phyloP scores from a whole-genome alignment of 2,888 invertebrate genomes.

The Dermolepida albohirtum region DNA sequence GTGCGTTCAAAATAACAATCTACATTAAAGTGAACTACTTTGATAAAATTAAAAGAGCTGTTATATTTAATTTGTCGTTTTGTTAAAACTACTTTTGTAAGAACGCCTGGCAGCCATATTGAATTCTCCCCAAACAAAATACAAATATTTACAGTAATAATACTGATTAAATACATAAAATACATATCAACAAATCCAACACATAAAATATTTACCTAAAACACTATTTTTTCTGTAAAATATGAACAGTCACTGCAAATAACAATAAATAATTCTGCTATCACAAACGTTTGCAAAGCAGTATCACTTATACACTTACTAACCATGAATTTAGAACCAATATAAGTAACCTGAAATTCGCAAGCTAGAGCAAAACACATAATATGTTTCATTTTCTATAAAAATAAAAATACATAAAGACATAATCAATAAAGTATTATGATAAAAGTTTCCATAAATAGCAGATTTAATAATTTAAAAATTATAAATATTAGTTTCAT shows the following conservation, averaged over 20 bases:
- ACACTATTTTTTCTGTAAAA: conserved; percentile 31
- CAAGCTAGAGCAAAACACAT: too few species aligned
- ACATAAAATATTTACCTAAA: conserved; percentile 41
- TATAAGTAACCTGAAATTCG: conserved; percentile 30
- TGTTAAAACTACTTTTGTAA: conserved; percentile 45
- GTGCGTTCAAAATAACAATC: not conserved
- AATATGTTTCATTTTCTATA: too few species aligned
- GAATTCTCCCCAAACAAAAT: conserved; percentile 47
- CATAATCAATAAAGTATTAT: too few species aligned
- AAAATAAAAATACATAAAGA: not conserved
- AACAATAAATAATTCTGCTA: conserved; percentile 40
- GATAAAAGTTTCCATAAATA: too few species aligned
- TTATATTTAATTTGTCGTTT: conserved; percentile 30
- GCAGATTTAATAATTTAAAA: too few species aligned
- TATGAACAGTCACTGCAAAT: conserved; percentile 39
- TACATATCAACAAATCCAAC: conserved; percentile 14
- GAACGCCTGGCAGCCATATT: conserved; percentile 54
- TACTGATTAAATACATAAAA: not conserved
- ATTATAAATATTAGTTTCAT: too few species aligned
- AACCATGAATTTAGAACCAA: conserved; percentile 25
- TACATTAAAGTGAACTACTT: conserved; percentile 6
- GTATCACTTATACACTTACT: conserved; percentile 19
- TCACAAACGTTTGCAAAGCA: conserved; percentile 44
- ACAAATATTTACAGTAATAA: conserved; percentile 40
- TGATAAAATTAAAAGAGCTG: conserved; percentile 2